Percentiles rank a stretch among this genome's conserved stretches.
Evolutionary conservation across 64 coral and sea anemone species (phyloP).

Genomic region (Trachythela sp.): DNA sequence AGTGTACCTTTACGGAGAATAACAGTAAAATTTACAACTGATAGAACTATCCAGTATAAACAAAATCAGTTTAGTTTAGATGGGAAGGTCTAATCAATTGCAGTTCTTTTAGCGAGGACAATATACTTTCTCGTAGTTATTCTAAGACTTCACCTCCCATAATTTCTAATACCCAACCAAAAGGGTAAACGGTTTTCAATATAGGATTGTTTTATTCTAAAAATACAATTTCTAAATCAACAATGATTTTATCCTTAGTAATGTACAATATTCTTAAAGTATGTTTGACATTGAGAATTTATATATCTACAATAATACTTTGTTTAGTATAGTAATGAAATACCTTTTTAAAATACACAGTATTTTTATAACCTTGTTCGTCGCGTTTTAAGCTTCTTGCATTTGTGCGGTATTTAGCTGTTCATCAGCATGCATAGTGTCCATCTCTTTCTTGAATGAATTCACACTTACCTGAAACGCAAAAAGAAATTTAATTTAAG

Average conservation of each 20-base stretch:
- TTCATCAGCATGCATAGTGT: conserved; percentile 64
- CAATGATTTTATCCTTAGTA: neutral
- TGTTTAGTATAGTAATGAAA: neutral
- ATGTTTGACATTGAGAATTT: neutral
- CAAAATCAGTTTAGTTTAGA: too few species aligned
- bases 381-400: conserved; percentile 50
- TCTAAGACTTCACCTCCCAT: too few species aligned
- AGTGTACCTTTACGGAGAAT: too few species aligned
- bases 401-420: conserved; percentile 48
- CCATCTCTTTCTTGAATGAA: conserved; percentile 82
- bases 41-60: too few species aligned
- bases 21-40: too few species aligned
- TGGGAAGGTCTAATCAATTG: too few species aligned
- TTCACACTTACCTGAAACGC: conserved; percentile 76
- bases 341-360: neutral
- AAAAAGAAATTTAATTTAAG: neutral
- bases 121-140: too few species aligned
- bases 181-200: too few species aligned
- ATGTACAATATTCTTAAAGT: neutral
- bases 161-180: too few species aligned
- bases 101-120: too few species aligned
- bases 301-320: neutral
- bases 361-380: neutral
- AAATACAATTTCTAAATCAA: neutral
- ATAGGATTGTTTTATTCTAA: neutral